Percentiles rank a stretch among this genome's conserved stretches.
phyloP scores from a whole-genome alignment of 2,113 vertebrate genomes.

The Otis tarda region DNA sequence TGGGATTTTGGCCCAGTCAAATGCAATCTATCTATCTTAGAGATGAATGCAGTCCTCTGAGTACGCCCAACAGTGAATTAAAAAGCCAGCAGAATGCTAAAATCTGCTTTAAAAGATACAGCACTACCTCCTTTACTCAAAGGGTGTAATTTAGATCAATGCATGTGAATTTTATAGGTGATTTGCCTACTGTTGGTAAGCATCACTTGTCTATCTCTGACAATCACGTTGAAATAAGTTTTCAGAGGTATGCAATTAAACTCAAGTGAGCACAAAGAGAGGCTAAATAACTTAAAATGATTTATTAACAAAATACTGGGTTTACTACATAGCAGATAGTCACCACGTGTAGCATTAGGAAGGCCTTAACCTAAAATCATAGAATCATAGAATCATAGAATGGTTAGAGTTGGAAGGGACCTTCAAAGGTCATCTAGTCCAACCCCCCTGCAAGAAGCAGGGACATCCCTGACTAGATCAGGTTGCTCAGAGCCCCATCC shows the following conservation, averaged over 20 bases:
- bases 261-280: neutral
- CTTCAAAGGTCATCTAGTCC: too few species aligned
- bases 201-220: neutral
- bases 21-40: neutral
- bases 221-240: neutral
- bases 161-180: neutral
- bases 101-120: neutral
- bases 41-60: neutral
- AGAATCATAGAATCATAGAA: too few species aligned
- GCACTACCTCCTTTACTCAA: neutral
- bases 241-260: neutral
- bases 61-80: neutral
- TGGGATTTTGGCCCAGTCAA: neutral
- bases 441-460: too few species aligned
- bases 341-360: accelerated
- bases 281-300: neutral
- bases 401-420: too few species aligned
- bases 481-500: too few species aligned
- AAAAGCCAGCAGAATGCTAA: neutral
- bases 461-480: too few species aligned
- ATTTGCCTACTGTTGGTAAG: neutral
- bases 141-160: neutral
- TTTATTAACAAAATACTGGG: neutral
- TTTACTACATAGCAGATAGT: neutral
- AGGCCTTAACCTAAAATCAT: neutral